Evolutionary conservation across 1,140 invertebrate genomes (phyloP).

Genomic region (Proctacanthus coquilletti): DNA sequence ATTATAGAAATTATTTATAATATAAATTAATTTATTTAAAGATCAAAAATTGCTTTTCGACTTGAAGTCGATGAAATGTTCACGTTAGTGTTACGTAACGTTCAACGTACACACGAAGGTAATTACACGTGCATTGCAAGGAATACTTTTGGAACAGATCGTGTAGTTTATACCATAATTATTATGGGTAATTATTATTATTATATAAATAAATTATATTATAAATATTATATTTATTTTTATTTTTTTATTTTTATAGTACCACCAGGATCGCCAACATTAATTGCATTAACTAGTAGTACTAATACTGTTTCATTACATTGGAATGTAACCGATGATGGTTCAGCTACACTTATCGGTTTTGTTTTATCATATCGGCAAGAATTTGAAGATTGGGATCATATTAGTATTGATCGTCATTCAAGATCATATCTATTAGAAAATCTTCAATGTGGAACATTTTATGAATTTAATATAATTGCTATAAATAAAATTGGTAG

Average conservation of each 20-base stretch:
- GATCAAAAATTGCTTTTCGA: conserved; percentile 15
- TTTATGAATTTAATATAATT: conserved; percentile 51
- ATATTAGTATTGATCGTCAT: conserved; percentile 42
- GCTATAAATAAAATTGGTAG: conserved; percentile 55
- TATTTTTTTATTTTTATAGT: conserved; percentile 36
- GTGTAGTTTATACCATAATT: conserved; percentile 38
- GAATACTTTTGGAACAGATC: conserved; percentile 42
- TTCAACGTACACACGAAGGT: conserved; percentile 41
- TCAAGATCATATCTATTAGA: conserved; percentile 44
- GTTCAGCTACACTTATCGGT: conserved; percentile 44
- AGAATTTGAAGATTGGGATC: conserved; percentile 42
- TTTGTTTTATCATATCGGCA: conserved; percentile 47
- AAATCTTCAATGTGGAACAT: conserved; percentile 50
- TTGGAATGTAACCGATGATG: conserved; percentile 47
- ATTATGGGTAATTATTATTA: no score
- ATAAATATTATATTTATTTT: conserved; percentile 2
- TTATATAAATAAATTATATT: no score
- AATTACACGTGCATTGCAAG: conserved; percentile 46
- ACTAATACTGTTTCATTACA: conserved; percentile 48
- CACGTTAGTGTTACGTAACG: conserved; percentile 38
- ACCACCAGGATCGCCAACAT: conserved; percentile 44
- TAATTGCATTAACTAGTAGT: conserved; percentile 48
- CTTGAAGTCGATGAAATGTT: conserved; percentile 39
- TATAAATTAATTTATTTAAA: conserved; percentile 5
- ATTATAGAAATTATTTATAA: no score